These are phyloP conservation scores for Silurus glanis DNA, from an alignment of 2,113 vertebrate genomes.

Conservation along the genomic window DNA sequence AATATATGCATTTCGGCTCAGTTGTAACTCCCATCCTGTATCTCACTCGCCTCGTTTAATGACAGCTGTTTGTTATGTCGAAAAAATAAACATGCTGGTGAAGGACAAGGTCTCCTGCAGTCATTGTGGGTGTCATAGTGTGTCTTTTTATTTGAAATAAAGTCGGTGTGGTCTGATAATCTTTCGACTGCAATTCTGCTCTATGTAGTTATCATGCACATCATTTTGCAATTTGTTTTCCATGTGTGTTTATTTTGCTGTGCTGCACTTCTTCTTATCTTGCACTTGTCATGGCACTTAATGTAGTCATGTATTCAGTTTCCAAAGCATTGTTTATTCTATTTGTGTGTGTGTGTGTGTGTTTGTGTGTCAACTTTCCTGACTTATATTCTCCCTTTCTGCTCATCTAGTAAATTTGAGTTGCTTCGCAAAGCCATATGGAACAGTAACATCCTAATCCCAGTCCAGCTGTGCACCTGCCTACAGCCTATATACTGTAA, in stretches of 20 bases:
- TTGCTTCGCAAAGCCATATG: not conserved
- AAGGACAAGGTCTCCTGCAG: constrained; percentile 25
- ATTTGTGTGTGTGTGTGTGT: not conserved
- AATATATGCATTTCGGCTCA: constrained; percentile 26
- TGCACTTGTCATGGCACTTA: not conserved
- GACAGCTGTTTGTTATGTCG: constrained; percentile 41
- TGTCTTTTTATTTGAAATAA: not conserved
- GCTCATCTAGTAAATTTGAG: not conserved
- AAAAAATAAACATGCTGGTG: constrained; percentile 34
- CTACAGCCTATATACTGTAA: not conserved
- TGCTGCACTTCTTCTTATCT: not conserved
- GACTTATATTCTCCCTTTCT: not conserved
- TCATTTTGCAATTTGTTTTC: not conserved
- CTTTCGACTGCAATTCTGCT: not conserved
- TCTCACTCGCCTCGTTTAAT: constrained; percentile 30
- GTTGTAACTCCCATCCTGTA: constrained; percentile 32
- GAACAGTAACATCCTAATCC: constrained; percentile 15
- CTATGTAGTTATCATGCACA: not conserved
- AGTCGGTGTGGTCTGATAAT: not conserved
- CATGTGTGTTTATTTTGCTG: not conserved
- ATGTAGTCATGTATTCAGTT: not conserved
- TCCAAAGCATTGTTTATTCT: not conserved
- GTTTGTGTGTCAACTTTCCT: not conserved
- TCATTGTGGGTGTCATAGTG: not conserved
- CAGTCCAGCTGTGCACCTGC: constrained; percentile 32